Evolutionary conservation across 2,797 vertebrate genomes (phyloP).

Genomic region (Graptemys geographica): DNA sequence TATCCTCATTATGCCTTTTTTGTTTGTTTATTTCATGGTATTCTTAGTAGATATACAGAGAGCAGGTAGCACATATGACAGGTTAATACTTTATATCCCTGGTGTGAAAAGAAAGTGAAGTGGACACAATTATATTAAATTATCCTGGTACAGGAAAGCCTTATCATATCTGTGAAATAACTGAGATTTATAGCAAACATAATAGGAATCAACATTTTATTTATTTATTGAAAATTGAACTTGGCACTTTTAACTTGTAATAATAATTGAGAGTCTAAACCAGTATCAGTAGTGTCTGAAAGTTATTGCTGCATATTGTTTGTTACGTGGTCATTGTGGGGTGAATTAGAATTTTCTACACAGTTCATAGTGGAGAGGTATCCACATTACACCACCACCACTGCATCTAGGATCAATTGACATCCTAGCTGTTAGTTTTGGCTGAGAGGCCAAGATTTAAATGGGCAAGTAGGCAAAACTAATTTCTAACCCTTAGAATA

Average conservation of each 20-base stretch:
- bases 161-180: slow-evolving; percentile 7
- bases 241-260: slow-evolving; percentile 20
- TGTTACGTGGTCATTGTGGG: background rate
- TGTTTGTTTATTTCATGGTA: slow-evolving; percentile 24
- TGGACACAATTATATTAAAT: slow-evolving; percentile 9
- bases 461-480: background rate
- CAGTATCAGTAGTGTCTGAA: background rate
- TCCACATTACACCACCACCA: background rate
- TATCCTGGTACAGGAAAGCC: slow-evolving; percentile 12
- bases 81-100: background rate
- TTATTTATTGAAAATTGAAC: background rate
- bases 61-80: background rate
- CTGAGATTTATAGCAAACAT: slow-evolving; percentile 13
- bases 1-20: background rate
- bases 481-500: background rate
- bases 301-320: slow-evolving; percentile 40
- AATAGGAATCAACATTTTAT: slow-evolving; percentile 53
- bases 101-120: background rate
- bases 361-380: background rate
- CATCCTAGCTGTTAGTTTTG: background rate
- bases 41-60: background rate
- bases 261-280: slow-evolving; percentile 13
- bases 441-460: background rate
- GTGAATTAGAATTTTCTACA: slow-evolving; percentile 11
- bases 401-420: background rate